A percentile compares a stretch with the other conserved stretches of the same genome.
These are phyloP conservation scores for Drosophila mayri DNA, from an alignment of 1,140 invertebrate species.

Conservation along the genomic window DNA sequence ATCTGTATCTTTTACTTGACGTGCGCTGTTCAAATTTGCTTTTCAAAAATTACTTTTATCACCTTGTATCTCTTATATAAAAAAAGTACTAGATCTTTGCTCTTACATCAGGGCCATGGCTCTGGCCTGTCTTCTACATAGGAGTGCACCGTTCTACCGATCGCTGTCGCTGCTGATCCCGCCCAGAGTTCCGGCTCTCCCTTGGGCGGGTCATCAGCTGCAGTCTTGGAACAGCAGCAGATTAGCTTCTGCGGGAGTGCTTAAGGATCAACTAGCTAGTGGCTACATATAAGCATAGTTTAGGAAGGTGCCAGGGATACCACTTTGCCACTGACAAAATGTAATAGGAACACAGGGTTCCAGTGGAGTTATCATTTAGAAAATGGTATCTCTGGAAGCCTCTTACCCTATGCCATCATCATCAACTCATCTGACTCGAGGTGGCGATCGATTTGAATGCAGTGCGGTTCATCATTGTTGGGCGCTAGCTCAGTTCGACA, in stretches of 20 bases:
- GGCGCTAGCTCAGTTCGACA: slow-evolving; percentile 45
- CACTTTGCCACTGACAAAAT: not conserved
- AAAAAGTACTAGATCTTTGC: slow-evolving; percentile 49
- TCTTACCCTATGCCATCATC: not conserved
- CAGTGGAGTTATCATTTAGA: not conserved
- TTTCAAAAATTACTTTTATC: slow-evolving; percentile 52
- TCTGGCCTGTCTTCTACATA: slow-evolving; percentile 31
- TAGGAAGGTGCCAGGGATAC: not conserved
- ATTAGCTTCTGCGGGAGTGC: slow-evolving; percentile 32
- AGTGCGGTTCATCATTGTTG: slow-evolving; percentile 63
- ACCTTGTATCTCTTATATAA: slow-evolving; percentile 58
- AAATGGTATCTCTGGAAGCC: not conserved
- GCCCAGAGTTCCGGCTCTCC: slow-evolving; percentile 5
- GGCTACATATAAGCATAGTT: not conserved
- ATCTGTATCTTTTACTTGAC: slow-evolving; percentile 23
- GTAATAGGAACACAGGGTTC: not conserved
- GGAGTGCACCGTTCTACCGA: slow-evolving; percentile 29
- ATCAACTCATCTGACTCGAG: slow-evolving; percentile 39
- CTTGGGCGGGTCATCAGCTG: slow-evolving; percentile 8
- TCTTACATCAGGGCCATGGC: slow-evolving; percentile 20
- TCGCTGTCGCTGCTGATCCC: not conserved
- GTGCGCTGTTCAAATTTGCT: slow-evolving; percentile 42
- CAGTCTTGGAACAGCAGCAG: slow-evolving; percentile 46
- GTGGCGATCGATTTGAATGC: slow-evolving; percentile 79
- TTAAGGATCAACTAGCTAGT: slow-evolving; percentile 44